Percentiles rank a stretch among this genome's conserved stretches.
phyloP scores from a whole-genome alignment of 1,140 invertebrate genomes.

The fruit fly (Drosophila melanogaster) region Release_6_plus_ISO1_MT NC_004354.4:13488501-13489000 shows the following conservation, averaged over 20 bases:
- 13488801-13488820: neutral
- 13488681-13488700: too few species aligned
- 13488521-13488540: constrained; percentile 18
- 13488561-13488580: neutral
- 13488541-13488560: constrained; percentile 2
- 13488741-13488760: neutral
- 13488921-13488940: constrained; percentile 78
- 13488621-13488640: too few species aligned
- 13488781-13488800: too few species aligned
- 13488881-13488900: constrained; percentile 12
- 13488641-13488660: too few species aligned
- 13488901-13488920: constrained; percentile 49
- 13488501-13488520: constrained; percentile 50
- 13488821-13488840: constrained; percentile 19
- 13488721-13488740: neutral
- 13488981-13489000: constrained; percentile 22
- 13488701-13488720: too few species aligned
- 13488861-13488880: neutral
- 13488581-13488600: too few species aligned
- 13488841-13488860: constrained; percentile 21
- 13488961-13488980: constrained; percentile 32
- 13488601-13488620: too few species aligned
- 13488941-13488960: constrained; percentile 74
- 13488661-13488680: too few species aligned
- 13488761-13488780: neutral